A percentile compares a stretch with the other conserved stretches of the same genome.
Conservation (phyloP, 2,888 invertebrate species). For the Drosophila infuscata region DNA sequence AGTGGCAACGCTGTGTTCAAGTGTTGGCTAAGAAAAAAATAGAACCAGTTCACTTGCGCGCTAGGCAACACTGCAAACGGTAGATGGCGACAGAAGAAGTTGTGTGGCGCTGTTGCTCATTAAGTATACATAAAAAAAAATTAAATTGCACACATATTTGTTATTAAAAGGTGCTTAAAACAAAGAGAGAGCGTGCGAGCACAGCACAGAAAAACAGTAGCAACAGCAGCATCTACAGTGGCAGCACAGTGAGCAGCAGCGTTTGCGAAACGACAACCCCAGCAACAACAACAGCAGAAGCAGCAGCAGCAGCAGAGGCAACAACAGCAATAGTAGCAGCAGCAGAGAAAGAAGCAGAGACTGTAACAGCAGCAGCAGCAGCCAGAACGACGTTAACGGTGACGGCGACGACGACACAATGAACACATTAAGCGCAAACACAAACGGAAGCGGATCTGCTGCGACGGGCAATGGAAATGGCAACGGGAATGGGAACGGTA, state of each 20-base stretch:
- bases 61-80: constrained; percentile 51
- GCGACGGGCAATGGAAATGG: constrained; percentile 57
- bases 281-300: constrained; percentile 18
- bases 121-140: constrained; percentile 78
- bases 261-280: constrained; percentile 31
- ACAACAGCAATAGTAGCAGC: constrained; percentile 27
- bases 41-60: constrained; percentile 44
- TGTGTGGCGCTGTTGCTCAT: constrained; percentile 67
- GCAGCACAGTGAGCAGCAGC: constrained; percentile 43
- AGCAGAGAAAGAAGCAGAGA: constrained; percentile 33
- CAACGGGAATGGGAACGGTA: constrained; percentile 53
- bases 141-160: constrained; percentile 72
- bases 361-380: constrained; percentile 29
- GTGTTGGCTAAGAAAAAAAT: neutral
- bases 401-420: constrained; percentile 63
- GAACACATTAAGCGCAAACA: constrained; percentile 63
- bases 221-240: constrained; percentile 31
- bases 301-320: constrained; percentile 28
- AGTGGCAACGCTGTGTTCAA: constrained; percentile 27
- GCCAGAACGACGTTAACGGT: constrained; percentile 62
- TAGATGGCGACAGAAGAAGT: constrained; percentile 61
- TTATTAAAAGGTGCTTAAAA: constrained; percentile 56
- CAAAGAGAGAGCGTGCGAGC: constrained; percentile 47
- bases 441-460: constrained; percentile 63
- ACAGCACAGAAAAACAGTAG: constrained; percentile 18